Evolutionary conservation across 1,140 invertebrate genomes (phyloP).

Genomic region (Dendrolimus punctatus): DNA sequence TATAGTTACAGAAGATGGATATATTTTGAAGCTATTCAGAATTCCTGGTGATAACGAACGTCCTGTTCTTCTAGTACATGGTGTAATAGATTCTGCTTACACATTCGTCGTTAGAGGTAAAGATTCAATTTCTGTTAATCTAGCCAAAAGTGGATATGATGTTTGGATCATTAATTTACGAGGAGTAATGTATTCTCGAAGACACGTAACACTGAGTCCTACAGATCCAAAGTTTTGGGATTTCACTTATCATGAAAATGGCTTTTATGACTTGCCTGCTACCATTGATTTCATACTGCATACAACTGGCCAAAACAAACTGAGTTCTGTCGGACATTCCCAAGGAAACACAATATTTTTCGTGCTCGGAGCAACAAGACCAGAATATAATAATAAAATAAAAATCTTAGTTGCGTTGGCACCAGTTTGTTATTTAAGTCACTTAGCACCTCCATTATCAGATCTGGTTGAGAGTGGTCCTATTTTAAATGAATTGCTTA

Average conservation of each 20-base stretch:
- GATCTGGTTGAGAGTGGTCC: conserved; percentile 13
- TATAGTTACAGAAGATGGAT: conserved; percentile 75
- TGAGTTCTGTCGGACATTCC: conserved; percentile 67
- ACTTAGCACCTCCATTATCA: conserved; percentile 15
- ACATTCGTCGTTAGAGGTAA: conserved; percentile 75
- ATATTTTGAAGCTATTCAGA: conserved; percentile 77
- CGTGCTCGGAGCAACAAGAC: conserved; percentile 73
- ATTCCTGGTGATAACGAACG: conserved; percentile 57
- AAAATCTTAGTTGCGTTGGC: conserved; percentile 73
- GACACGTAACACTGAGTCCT: conserved; percentile 69
- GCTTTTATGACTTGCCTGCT: conserved; percentile 76
- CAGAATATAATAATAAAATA: conserved; percentile 75
- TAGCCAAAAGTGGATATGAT: conserved; percentile 73
- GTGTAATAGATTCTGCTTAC: conserved; percentile 77
- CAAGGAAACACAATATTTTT: conserved; percentile 74
- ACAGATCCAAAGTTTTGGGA: conserved; percentile 72
- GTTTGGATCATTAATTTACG: conserved; percentile 81
- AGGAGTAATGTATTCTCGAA: conserved; percentile 77
- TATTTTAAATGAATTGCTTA: conserved; percentile 10
- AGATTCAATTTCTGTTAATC: conserved; percentile 47
- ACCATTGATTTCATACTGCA: conserved; percentile 76
- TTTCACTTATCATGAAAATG: conserved; percentile 75
- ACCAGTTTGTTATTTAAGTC: conserved; percentile 66
- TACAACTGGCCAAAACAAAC: conserved; percentile 50
- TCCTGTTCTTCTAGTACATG: conserved; percentile 80